A percentile compares a stretch with the other conserved stretches of the same genome.
Evolutionary conservation across 2,797 vertebrate genomes (phyloP).

Genomic region (Myiotriccus ornatus): DNA sequence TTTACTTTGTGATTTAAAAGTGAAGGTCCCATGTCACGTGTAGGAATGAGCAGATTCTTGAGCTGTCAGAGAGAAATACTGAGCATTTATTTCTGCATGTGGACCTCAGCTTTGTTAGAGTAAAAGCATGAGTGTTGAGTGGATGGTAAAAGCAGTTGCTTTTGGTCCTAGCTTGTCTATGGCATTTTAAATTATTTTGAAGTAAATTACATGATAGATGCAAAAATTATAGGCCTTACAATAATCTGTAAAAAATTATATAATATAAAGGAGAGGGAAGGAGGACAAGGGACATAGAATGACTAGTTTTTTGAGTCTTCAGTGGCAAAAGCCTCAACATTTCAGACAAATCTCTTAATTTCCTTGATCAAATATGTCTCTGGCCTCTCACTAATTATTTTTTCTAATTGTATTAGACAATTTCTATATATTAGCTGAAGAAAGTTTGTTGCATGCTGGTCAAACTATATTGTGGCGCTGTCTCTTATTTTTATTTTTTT

Average conservation of each 20-base stretch:
- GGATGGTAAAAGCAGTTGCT: slow-evolving; percentile 53
- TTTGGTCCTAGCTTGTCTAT: slow-evolving; percentile 57
- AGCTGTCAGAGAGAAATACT: not conserved
- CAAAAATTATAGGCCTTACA: slow-evolving; percentile 56
- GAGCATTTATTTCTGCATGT: slow-evolving; percentile 39
- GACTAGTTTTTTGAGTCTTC: slow-evolving; percentile 46
- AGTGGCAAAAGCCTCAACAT: slow-evolving; percentile 47
- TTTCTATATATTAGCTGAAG: slow-evolving; percentile 61
- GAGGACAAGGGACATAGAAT: slow-evolving; percentile 11
- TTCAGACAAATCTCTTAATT: slow-evolving; percentile 44
- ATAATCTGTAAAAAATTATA: slow-evolving; percentile 32
- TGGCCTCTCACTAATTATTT: slow-evolving; percentile 63
- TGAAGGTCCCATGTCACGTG: not conserved
- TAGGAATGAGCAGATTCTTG: slow-evolving; percentile 1
- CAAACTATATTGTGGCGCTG: slow-evolving; percentile 60
- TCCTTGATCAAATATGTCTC: slow-evolving; percentile 43
- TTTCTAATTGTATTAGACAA: slow-evolving; percentile 55
- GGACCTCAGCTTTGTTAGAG: slow-evolving; percentile 56
- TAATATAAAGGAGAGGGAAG: slow-evolving; percentile 29
- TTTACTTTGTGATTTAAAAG: slow-evolving; percentile 1
- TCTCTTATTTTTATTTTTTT: slow-evolving; percentile 43
- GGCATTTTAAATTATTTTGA: slow-evolving; percentile 63
- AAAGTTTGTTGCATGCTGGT: slow-evolving; percentile 74
- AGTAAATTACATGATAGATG: slow-evolving; percentile 37
- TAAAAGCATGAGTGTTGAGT: slow-evolving; percentile 62